These are phyloP conservation scores for Sitta europaea DNA, from an alignment of 2,113 vertebrate species.

Conservation along the genomic window DNA sequence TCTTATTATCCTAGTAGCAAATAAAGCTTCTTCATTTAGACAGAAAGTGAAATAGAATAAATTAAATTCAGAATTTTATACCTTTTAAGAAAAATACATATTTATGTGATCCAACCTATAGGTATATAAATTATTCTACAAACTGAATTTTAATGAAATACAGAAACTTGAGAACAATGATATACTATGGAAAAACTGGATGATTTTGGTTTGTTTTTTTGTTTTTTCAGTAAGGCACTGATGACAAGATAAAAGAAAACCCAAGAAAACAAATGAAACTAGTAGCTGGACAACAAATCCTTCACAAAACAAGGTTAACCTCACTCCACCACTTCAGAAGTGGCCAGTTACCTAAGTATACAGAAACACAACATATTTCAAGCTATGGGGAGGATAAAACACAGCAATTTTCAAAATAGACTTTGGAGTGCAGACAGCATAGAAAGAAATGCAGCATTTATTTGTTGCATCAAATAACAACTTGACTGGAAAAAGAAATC, in stretches of 20 bases:
- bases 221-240: neutral
- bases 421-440: neutral
- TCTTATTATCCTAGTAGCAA: conserved; percentile 68
- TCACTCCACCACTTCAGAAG: neutral
- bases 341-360: neutral
- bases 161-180: neutral
- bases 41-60: conserved; percentile 23
- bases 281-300: neutral
- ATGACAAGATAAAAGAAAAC: neutral
- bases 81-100: neutral
- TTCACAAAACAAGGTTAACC: neutral
- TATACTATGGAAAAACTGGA: neutral
- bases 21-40: conserved; percentile 66
- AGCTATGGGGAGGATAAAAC: neutral
- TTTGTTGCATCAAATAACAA: neutral
- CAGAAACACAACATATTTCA: neutral
- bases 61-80: neutral
- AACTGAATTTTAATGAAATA: neutral
- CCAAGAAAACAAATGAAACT: neutral
- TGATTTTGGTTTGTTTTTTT: neutral
- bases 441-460: neutral
- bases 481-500: neutral
- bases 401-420: neutral
- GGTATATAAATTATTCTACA: neutral
- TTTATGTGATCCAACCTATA: neutral